Conservation (phyloP, 30 jellyfish, hydroid and myxozoan species). For the Phacellophora camtschatica region DNA sequence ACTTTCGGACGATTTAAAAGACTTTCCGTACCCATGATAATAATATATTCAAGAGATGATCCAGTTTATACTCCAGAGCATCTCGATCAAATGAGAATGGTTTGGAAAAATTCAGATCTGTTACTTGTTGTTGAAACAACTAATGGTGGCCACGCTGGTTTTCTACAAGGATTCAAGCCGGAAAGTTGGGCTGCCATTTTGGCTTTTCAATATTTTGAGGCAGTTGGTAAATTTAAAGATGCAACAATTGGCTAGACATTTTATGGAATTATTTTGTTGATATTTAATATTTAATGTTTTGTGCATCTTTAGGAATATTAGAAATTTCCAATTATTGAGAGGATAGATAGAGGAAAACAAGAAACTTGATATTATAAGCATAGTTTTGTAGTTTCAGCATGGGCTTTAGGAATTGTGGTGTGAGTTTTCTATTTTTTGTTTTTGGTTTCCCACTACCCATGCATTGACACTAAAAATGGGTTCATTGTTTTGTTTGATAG, state of each 20-base stretch:
- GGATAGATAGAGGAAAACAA: too few species aligned
- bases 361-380: too few species aligned
- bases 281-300: too few species aligned
- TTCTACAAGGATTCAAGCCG: conserved; percentile 44
- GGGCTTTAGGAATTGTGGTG: too few species aligned
- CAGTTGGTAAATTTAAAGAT: conserved; percentile 48
- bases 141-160: conserved; percentile 75
- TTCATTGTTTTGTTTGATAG: too few species aligned
- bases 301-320: too few species aligned
- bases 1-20: conserved; percentile 27
- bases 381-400: too few species aligned
- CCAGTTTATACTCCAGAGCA: conserved; percentile 32
- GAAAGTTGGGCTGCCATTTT: conserved; percentile 76
- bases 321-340: too few species aligned
- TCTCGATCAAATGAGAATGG: conserved; percentile 1
- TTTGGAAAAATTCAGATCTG: conserved; percentile 41
- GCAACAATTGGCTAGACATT: conserved; percentile 59
- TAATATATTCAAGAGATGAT: conserved; percentile 54
- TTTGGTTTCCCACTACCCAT: too few species aligned
- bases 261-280: too few species aligned
- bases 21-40: conserved; percentile 38
- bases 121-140: conserved; percentile 43
- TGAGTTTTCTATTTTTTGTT: too few species aligned
- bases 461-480: too few species aligned
- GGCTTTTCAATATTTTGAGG: conserved; percentile 63